Base-by-base conservation (phyloP, 2,797 vertebrate genomes). In the Pteronotus mesoamericanus region DNA sequence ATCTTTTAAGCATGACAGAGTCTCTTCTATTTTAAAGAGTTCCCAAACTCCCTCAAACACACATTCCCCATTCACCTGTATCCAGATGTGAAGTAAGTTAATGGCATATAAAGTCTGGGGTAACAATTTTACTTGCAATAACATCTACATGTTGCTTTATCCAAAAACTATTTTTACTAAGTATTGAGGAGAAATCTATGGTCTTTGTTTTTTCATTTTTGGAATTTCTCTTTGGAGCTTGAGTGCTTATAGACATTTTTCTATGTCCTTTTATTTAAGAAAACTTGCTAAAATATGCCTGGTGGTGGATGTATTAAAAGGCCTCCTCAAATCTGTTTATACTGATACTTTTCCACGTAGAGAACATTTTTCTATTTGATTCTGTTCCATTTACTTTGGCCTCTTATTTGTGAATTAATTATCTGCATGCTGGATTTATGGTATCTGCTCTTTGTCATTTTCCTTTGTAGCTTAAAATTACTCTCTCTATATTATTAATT, bases 331-430 rank as follows among this genome's bases (percentile, higher is more conserved):
- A 3, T 57, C 9, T 91, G 16, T 9, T 79, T 51, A 72, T 11
- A 53, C 24, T 80, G 71, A 59, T 79, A 57, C 66, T 91, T 94
- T 93, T 85, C 14, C 3, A 18, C 22, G 44, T 74, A 46, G 6
- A n/a, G 24, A 66, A 80, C 3, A 64, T 86, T 71, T 89, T 96
- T 29, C n/a, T 89, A 19, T 89, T 89, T 86, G 53, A 71, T 92
- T 86, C 39, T 89, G 21, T 77, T 77, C 2, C 2, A 37, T 79
- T 87, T 96, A 24, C 21, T 85, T 75, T 86, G 42, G 26, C 89
- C 32, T 75, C 42, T 77, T 90, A 29, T 94, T 44, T 85, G 39
- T 75, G 51, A 86, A 68, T 82, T 96, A 82, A 64, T 85, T 86
- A 86, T 77, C 12, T 86, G 15, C 9, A n/a, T 26, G 21, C 80